A percentile compares a stretch with the other conserved stretches of the same genome.
phyloP scores from a whole-genome alignment of 2,113 vertebrate genomes.

The Nothoprocta perdicaria region DNA sequence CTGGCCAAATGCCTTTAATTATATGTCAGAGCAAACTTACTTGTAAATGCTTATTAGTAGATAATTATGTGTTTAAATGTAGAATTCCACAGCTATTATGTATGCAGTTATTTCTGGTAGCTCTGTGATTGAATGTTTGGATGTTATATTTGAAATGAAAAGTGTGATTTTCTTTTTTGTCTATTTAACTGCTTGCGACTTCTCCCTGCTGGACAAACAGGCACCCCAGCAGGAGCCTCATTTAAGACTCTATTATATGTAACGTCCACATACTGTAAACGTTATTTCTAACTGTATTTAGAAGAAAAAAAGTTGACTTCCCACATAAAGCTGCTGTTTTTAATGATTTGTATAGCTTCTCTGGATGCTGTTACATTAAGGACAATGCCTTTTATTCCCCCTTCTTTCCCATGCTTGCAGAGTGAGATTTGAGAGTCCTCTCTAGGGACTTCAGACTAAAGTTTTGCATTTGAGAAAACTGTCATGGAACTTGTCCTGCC shows the following conservation, averaged over 20 bases:
- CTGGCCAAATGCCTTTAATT: conserved; percentile 18
- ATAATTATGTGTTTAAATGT: conserved; percentile 11
- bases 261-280: not conserved
- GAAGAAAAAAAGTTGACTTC: not conserved
- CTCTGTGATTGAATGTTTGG: not conserved
- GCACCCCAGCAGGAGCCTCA: not conserved
- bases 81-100: not conserved
- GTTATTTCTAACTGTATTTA: not conserved
- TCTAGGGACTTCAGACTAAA: not conserved
- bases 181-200: conserved; percentile 16
- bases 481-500: not conserved
- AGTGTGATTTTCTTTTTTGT: not conserved
- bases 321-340: not conserved
- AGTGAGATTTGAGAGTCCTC: not conserved
- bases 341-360: not conserved
- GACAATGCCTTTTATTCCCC: not conserved
- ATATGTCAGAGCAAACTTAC: not conserved
- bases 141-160: not conserved
- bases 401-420: not conserved
- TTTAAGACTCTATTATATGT: not conserved
- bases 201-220: not conserved
- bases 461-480: conserved; percentile 1
- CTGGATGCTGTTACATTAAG: not conserved
- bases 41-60: not conserved
- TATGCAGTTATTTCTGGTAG: not conserved